Conservation (phyloP, 1,140 invertebrate species). For the Diuraphis noxia region DNA sequence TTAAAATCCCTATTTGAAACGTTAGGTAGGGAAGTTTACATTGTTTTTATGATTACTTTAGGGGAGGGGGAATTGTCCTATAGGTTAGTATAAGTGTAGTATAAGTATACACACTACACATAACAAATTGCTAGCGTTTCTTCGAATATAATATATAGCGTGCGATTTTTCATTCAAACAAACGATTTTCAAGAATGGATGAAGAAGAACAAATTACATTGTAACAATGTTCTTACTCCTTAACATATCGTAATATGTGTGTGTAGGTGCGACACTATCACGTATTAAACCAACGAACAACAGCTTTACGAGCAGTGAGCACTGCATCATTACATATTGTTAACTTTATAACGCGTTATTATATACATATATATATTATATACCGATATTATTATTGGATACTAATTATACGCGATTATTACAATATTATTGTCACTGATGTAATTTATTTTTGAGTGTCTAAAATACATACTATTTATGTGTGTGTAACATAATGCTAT, state of each 20-base stretch:
- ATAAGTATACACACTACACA: background rate
- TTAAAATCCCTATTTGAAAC: background rate
- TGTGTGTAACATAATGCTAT: background rate
- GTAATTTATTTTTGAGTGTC: constrained; percentile 28
- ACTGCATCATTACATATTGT: background rate
- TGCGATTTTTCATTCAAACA: background rate
- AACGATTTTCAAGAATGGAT: background rate
- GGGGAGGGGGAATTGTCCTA: background rate
- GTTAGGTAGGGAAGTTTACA: background rate
- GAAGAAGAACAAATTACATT: constrained; percentile 24
- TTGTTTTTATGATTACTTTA: background rate
- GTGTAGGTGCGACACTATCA: background rate
- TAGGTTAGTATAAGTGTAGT: background rate
- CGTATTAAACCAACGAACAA: constrained; percentile 16
- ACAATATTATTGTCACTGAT: constrained; percentile 4
- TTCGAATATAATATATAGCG: background rate
- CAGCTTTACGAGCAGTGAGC: background rate
- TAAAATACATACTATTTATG: background rate
- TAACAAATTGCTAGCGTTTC: background rate
- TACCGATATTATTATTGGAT: constrained; percentile 12
- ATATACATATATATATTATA: no score
- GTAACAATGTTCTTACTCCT: background rate
- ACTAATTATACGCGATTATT: constrained; percentile 40
- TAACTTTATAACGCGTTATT: constrained; percentile 30
- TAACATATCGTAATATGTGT: background rate